These are phyloP conservation scores for Halocynthia roretzi DNA, from an alignment of 23 tunicate genomes.

Conservation along the genomic window DNA sequence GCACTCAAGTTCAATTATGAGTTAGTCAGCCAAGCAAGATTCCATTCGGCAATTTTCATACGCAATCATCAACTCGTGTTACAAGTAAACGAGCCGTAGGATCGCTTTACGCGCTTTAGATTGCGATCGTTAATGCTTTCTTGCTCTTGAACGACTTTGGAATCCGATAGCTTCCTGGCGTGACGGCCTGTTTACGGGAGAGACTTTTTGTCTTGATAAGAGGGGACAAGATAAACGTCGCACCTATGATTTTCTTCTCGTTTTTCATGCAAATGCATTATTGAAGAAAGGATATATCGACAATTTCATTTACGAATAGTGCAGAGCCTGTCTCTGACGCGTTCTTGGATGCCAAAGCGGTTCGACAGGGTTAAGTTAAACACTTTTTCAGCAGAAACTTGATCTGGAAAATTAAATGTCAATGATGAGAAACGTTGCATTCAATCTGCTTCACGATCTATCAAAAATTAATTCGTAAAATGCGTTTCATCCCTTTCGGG, in stretches of 20 bases:
- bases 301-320: conserved; percentile 26
- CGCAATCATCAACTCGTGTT: conserved; percentile 19
- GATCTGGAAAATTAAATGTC: conserved; percentile 6
- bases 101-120: conserved; percentile 4
- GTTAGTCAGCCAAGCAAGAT: neutral
- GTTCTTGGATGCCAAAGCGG: no score
- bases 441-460: neutral
- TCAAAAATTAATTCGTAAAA: no score
- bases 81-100: conserved; percentile 11
- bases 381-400: neutral
- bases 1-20: no score
- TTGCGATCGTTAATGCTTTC: conserved; percentile 2
- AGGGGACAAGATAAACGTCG: conserved; percentile 12
- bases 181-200: no score
- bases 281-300: conserved; percentile 21
- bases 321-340: neutral
- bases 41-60: conserved; percentile 13
- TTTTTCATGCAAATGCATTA: conserved; percentile 20
- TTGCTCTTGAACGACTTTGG: neutral
- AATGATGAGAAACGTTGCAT: conserved; percentile 12
- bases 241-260: conserved; percentile 26
- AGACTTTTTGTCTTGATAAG: neutral
- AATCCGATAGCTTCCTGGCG: neutral
- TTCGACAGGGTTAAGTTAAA: conserved; percentile 2
- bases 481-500: no score